phyloP scores from a whole-genome alignment of 2,113 vertebrate species.

The Camelus dromedarius region DNA sequence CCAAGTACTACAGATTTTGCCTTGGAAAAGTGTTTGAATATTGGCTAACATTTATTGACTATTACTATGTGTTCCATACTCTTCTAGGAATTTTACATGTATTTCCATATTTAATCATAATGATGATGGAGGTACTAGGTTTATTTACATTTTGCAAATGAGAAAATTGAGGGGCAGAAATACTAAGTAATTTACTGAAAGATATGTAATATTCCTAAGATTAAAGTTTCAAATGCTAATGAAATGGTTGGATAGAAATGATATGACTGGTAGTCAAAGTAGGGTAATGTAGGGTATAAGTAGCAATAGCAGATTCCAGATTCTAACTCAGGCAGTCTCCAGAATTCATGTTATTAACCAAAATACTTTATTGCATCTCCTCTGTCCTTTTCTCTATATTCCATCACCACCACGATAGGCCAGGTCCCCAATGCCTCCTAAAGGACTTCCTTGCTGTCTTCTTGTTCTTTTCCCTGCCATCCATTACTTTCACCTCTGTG shows the following conservation, averaged over 20 bases:
- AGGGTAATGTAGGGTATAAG: neutral
- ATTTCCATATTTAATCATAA: constrained; percentile 16
- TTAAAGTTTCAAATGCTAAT: constrained; percentile 21
- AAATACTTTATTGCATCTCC: neutral
- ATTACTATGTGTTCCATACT: neutral
- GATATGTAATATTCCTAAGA: neutral
- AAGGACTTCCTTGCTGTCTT: neutral
- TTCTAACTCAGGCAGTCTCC: neutral
- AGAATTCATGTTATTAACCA: constrained; percentile 27
- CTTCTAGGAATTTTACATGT: constrained; percentile 1
- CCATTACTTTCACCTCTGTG: neutral
- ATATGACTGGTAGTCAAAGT: neutral
- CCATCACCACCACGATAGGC: neutral
- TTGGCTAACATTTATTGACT: constrained; percentile 20
- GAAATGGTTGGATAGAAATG: constrained; percentile 21
- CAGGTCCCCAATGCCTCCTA: neutral
- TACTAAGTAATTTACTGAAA: neutral
- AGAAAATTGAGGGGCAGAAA: constrained; percentile 30
- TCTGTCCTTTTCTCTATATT: constrained; percentile 22
- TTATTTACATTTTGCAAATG: neutral
- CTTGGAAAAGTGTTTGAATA: neutral
- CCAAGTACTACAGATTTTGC: neutral
- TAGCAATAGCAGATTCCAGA: neutral
- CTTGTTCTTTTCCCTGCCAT: constrained; percentile 13
- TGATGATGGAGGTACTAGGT: neutral